Conservation (phyloP, 2,113 vertebrate species). For the Neolamprologus falcicula region DNA sequence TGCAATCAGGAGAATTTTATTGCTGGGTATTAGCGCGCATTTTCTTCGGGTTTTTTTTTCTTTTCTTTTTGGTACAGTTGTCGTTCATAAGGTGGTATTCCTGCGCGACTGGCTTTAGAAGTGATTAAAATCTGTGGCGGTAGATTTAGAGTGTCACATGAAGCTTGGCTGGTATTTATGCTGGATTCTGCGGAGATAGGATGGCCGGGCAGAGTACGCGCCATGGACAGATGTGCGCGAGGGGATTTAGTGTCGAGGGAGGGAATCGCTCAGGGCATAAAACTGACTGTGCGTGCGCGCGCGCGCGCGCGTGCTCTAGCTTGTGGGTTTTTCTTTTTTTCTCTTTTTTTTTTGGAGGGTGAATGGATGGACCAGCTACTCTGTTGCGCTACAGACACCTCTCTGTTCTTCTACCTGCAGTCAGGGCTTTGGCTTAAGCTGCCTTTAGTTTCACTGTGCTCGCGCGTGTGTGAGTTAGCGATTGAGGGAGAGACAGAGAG, state of each 20-base stretch:
- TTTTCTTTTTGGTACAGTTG: background rate
- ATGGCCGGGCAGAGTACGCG: constrained; percentile 34
- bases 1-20: background rate
- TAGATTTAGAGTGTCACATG: constrained; percentile 30
- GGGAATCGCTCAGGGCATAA: constrained; percentile 58
- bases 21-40: background rate
- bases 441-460: background rate
- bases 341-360: background rate
- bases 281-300: constrained; percentile 7
- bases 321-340: background rate
- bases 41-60: background rate
- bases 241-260: constrained; percentile 64
- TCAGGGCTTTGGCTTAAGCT: constrained; percentile 2
- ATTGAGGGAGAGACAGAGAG: background rate
- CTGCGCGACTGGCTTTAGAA: background rate
- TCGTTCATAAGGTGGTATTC: background rate
- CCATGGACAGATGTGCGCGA: constrained; percentile 65
- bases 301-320: background rate
- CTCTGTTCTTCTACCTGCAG: constrained; percentile 42
- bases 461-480: background rate
- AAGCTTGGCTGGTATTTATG: constrained; percentile 12
- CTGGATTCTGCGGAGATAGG: constrained; percentile 5
- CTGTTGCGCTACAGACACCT: background rate
- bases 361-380: constrained; percentile 9
- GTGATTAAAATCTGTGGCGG: constrained; percentile 5